Percentiles rank a stretch among this genome's conserved stretches.
Conservation (phyloP, 2,113 vertebrate genomes). For the Hystrix brachyura region DNA sequence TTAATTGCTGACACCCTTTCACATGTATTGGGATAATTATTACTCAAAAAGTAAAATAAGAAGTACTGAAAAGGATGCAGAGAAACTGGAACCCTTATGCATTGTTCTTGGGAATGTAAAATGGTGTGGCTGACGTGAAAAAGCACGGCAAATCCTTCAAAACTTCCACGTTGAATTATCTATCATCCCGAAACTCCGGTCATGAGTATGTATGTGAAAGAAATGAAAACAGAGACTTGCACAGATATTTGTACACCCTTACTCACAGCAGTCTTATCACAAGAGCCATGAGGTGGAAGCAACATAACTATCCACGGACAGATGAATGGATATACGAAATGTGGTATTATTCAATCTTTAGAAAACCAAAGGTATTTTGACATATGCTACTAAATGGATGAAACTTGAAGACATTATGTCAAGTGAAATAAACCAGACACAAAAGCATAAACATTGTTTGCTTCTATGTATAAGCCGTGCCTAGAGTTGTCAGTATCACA, state of each 20-base stretch:
- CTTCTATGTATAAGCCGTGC: neutral
- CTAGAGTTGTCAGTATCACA: neutral
- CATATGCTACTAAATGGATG: neutral
- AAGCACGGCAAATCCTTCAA: neutral
- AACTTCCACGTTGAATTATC: neutral
- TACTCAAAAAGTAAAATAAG: neutral
- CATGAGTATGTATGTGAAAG: neutral
- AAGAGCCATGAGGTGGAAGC: neutral
- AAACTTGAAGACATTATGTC: neutral
- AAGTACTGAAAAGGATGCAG: neutral
- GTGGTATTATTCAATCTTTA: neutral
- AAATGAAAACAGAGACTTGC: neutral
- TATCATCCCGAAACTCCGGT: neutral
- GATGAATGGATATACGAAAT: neutral
- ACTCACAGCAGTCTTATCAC: neutral
- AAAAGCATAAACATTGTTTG: neutral
- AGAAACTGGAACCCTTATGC: neutral
- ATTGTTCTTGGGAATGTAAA: neutral
- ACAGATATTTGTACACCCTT: neutral
- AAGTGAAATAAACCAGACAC: neutral
- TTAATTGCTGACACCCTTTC: neutral
- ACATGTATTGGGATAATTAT: neutral
- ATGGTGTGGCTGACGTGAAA: neutral
- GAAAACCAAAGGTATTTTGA: neutral
- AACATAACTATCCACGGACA: neutral